Evolutionary conservation across 2,888 invertebrate genomes (phyloP).

Genomic region (Hirudinaria manillensis): DNA sequence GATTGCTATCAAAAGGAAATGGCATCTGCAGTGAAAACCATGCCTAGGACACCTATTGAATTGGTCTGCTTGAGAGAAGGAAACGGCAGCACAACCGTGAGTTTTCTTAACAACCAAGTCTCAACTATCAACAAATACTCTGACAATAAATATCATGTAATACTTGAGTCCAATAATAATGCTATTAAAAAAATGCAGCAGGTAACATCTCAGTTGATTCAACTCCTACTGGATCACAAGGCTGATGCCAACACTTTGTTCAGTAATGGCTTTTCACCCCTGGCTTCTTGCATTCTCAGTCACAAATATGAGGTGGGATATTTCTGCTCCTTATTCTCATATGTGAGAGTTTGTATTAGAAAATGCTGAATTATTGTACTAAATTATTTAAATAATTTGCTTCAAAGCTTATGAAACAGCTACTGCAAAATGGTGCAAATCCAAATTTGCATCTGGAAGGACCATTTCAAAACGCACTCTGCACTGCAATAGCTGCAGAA

Average conservation of each 20-base stretch:
- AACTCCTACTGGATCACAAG: conserved; percentile 2
- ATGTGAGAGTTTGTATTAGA: background rate
- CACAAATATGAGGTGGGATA: background rate
- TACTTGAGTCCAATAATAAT: no score
- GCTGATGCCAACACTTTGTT: conserved; percentile 7
- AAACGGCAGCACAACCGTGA: no score
- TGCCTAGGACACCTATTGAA: background rate
- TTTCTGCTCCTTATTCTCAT: background rate
- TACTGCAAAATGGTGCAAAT: background rate
- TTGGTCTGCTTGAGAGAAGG: conserved; percentile 2
- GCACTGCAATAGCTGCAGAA: background rate
- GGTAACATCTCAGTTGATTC: conserved; percentile 11
- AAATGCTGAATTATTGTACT: background rate
- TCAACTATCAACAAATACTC: no score
- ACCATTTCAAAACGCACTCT: background rate
- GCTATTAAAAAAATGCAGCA: conserved; percentile 6
- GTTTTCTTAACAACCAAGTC: no score
- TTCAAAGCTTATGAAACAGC: conserved; percentile 1
- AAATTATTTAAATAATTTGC: background rate
- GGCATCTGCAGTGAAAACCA: no score
- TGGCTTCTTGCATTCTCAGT: conserved; percentile 3
- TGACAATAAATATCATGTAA: no score
- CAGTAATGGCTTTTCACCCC: background rate
- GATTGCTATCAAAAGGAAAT: no score
- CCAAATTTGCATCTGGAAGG: background rate